These are phyloP conservation scores for Pectinophora gossypiella DNA, from an alignment of 1,140 invertebrate species.

Conservation along the genomic window DNA sequence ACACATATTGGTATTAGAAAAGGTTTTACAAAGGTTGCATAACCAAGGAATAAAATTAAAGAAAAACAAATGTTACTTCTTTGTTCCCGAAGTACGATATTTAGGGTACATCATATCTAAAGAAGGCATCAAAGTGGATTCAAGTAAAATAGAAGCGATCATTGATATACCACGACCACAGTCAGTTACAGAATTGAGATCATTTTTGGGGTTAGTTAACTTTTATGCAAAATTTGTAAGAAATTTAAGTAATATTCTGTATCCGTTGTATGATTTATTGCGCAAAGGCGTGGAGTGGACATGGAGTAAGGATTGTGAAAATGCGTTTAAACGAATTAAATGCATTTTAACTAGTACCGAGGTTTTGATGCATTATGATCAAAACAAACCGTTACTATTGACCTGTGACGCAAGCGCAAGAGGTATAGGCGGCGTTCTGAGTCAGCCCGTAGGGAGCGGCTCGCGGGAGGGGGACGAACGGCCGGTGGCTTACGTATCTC, in stretches of 20 bases:
- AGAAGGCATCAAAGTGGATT: not conserved
- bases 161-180: not conserved
- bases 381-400: not conserved
- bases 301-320: not conserved
- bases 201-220: constrained; percentile 20
- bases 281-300: constrained; percentile 16
- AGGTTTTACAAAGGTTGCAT: not conserved
- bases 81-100: not conserved
- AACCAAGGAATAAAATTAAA: not conserved
- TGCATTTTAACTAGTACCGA: not conserved
- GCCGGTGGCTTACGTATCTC: constrained; percentile 5
- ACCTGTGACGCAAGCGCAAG: not conserved
- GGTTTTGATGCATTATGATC: constrained; percentile 3
- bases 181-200: not conserved
- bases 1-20: not conserved
- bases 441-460: not conserved
- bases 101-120: not conserved
- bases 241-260: constrained; percentile 17
- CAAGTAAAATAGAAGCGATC: not conserved
- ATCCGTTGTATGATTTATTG: constrained; percentile 35
- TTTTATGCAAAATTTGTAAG: constrained; percentile 36
- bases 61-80: not conserved
- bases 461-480: too few species aligned
- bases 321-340: constrained; percentile 5
- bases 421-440: not conserved